Percentiles rank a stretch among this genome's conserved stretches.
These are phyloP conservation scores for Habroteleia sp. DNA, from an alignment of 2,888 invertebrate species.

Conservation along the genomic window DNA sequence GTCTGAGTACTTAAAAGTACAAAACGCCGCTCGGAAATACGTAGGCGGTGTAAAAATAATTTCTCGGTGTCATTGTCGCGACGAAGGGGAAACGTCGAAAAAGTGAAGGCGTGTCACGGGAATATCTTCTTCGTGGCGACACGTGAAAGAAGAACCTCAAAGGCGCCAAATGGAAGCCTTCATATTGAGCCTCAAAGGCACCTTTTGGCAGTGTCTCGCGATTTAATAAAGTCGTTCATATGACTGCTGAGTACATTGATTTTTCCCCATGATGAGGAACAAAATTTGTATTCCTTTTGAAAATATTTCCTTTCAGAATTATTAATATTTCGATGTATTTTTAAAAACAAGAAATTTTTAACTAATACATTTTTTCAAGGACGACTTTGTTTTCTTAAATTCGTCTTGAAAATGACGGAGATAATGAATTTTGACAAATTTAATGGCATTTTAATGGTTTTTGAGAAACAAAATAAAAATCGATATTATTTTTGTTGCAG, in stretches of 20 bases:
- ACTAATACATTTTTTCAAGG: too few species aligned
- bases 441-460: background rate
- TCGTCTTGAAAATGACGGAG: too few species aligned
- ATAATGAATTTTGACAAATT: too few species aligned
- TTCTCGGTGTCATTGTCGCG: conserved; percentile 26
- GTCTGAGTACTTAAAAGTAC: conserved; percentile 29
- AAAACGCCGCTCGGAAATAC: conserved; percentile 40
- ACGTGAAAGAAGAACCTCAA: conserved; percentile 59
- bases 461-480: too few species aligned
- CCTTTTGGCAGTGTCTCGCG: conserved; percentile 35
- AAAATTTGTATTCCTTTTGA: too few species aligned
- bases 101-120: conserved; percentile 49
- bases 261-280: conserved; percentile 29
- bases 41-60: conserved; percentile 55
- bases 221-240: conserved; percentile 56
- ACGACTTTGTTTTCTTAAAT: too few species aligned
- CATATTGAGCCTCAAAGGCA: conserved; percentile 52
- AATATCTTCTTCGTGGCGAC: conserved; percentile 60
- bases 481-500: conserved; percentile 83
- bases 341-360: too few species aligned
- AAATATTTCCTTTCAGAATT: too few species aligned
- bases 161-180: conserved; percentile 61
- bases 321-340: background rate
- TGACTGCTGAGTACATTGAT: conserved; percentile 42
- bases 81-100: conserved; percentile 41